Conservation (phyloP, 1,140 invertebrate species). For the Antheraea mylitta region DNA sequence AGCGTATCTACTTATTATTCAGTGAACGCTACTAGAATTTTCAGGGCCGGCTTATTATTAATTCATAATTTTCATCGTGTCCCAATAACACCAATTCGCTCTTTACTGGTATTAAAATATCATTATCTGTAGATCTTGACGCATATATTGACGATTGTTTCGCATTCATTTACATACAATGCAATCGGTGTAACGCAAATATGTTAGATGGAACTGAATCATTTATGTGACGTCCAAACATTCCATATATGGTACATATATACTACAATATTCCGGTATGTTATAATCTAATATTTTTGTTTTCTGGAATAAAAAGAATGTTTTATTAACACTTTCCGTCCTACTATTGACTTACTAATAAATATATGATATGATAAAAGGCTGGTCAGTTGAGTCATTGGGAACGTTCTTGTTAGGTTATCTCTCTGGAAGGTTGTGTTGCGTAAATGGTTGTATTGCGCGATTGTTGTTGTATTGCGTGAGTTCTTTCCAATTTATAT, state of each 20-base stretch:
- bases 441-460: too few species aligned
- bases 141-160: constrained; percentile 31
- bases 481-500: too few species aligned
- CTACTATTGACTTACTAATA: too few species aligned
- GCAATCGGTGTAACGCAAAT: constrained; percentile 27
- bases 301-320: too few species aligned
- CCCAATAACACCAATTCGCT: constrained; percentile 3
- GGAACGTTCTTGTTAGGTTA: too few species aligned
- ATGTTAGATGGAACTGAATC: constrained; percentile 26
- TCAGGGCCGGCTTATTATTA: not conserved
- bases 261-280: not conserved
- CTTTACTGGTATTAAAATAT: constrained; percentile 35
- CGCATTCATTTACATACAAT: constrained; percentile 44
- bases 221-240: constrained; percentile 5
- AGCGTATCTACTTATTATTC: not conserved
- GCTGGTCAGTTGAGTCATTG: too few species aligned
- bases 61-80: constrained; percentile 1
- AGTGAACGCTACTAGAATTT: not conserved
- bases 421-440: too few species aligned
- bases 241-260: not conserved
- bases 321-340: too few species aligned
- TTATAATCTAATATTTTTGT: not conserved
- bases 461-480: too few species aligned
- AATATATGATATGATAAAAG: too few species aligned
- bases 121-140: constrained; percentile 32